A percentile compares a stretch with the other conserved stretches of the same genome.
Evolutionary conservation across 1,140 invertebrate species (phyloP).

Genomic region (Thaumetopoea pityocampa): DNA sequence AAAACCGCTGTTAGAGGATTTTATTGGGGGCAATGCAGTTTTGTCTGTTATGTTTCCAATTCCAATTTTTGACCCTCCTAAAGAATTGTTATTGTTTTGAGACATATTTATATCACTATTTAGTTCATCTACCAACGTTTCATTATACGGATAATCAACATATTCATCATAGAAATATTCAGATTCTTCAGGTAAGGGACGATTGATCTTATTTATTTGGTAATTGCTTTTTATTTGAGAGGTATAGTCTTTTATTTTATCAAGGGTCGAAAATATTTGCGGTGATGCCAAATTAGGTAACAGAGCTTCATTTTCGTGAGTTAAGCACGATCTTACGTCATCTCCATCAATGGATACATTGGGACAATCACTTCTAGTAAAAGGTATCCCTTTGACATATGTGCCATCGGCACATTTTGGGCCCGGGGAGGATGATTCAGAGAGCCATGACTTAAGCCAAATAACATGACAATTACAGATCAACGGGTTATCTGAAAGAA

Average conservation of each 20-base stretch:
- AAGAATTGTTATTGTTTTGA: constrained; percentile 44
- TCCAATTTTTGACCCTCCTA: constrained; percentile 80
- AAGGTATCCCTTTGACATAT: constrained; percentile 81
- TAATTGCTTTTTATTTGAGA: constrained; percentile 58
- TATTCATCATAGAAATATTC: constrained; percentile 91
- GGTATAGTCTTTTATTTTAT: constrained; percentile 71
- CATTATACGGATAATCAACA: constrained; percentile 82
- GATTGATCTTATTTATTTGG: constrained; percentile 58
- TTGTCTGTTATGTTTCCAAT: constrained; percentile 74
- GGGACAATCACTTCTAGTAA: constrained; percentile 81
- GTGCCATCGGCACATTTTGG: constrained; percentile 86
- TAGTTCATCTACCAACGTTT: constrained; percentile 66
- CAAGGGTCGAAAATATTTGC: constrained; percentile 73
- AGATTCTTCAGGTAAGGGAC: constrained; percentile 81
- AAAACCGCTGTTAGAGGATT: constrained; percentile 76
- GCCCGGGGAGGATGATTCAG: constrained; percentile 81
- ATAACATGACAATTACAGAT: constrained; percentile 87
- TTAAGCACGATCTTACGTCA: constrained; percentile 70
- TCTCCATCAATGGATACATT: constrained; percentile 69
- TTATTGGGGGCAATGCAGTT: constrained; percentile 38
- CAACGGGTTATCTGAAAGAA: constrained; percentile 85
- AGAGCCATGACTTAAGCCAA: constrained; percentile 89
- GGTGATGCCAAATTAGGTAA: constrained; percentile 71
- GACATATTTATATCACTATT: constrained; percentile 45
- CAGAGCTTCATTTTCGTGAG: constrained; percentile 80